Evolutionary conservation across 64 coral and sea anemone genomes (phyloP).

Genomic region (Porites australiensis): DNA sequence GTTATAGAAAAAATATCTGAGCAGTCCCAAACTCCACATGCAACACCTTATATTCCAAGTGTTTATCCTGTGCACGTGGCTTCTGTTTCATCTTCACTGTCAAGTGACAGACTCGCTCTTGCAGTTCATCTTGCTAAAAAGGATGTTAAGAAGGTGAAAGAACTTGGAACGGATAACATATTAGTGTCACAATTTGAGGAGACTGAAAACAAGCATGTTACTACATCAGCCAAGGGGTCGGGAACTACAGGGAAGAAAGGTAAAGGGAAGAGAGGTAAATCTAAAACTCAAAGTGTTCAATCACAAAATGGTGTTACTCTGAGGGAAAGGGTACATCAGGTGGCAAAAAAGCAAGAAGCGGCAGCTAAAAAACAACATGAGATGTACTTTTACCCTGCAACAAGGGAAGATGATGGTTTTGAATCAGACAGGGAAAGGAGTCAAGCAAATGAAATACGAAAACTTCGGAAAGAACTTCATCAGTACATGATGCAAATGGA

Average conservation of each 20-base stretch:
- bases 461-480: constrained; percentile 88
- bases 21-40: neutral
- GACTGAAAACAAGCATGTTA: neutral
- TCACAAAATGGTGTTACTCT: constrained; percentile 16
- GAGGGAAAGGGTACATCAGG: constrained; percentile 44
- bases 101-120: constrained; percentile 81
- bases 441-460: constrained; percentile 84
- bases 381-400: constrained; percentile 77
- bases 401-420: constrained; percentile 44
- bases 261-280: constrained; percentile 53
- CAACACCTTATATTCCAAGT: neutral
- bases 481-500: constrained; percentile 85
- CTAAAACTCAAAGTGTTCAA: neutral
- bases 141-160: constrained; percentile 82
- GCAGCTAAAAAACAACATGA: neutral
- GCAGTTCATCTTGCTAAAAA: constrained; percentile 89
- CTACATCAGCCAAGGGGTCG: constrained; percentile 30
- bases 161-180: constrained; percentile 30
- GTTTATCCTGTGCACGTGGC: constrained; percentile 14
- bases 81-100: constrained; percentile 68
- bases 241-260: constrained; percentile 16
- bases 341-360: constrained; percentile 61
- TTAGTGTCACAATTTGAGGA: constrained; percentile 24
- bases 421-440: constrained; percentile 73
- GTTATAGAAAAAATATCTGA: constrained; percentile 85